Base-by-base conservation (phyloP, 2,888 invertebrate genomes). In the Ornithoptera priamus region DNA sequence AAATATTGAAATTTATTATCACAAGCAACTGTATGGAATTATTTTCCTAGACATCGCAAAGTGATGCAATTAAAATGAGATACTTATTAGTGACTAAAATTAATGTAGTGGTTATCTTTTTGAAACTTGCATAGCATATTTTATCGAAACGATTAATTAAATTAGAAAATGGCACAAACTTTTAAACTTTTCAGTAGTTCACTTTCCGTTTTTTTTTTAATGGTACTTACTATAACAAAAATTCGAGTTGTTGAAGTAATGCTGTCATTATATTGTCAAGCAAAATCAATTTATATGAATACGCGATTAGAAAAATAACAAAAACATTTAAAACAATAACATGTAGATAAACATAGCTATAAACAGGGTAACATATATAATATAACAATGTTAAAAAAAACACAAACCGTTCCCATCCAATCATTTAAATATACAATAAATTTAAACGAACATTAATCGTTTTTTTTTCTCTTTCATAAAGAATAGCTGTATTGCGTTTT, bases 291-390 rank as follows among this genome's bases (percentile, higher is more conserved):
- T 10, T 56, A 63, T 46, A 56, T 53, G 50, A 63, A 60, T 50
- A 59, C 30, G 42, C 67, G 59, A 60, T 65, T 50, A 60, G 59
- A 59, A 50, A 71, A 70, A 74, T 71, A 72, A 65, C 69, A 70
- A 72, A 70, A 73, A 72, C 68, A 75, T 73, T 71, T 73, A 78
- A 86, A 87, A 86, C 84, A 87, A 86, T 82, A 89, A 89, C 88
- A 85, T 83, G 84, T 81, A 84, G 81, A 82, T 85, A 80, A 83
- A 86, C 84, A 84, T 82, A 84, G 82, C 73, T 74, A 82, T 81
- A 82, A 87, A 88, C 86, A 85, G 84, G 85, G 84, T 80, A 88
- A 88, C 85, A 85, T 82, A 81, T 79, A 76, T 82, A 82, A 83
- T 84, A 84, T 86, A 88, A 85, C 85, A 89, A 88, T 86, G 87